phyloP scores from a whole-genome alignment of 2,888 invertebrate species.

The Colletes collaris region DNA sequence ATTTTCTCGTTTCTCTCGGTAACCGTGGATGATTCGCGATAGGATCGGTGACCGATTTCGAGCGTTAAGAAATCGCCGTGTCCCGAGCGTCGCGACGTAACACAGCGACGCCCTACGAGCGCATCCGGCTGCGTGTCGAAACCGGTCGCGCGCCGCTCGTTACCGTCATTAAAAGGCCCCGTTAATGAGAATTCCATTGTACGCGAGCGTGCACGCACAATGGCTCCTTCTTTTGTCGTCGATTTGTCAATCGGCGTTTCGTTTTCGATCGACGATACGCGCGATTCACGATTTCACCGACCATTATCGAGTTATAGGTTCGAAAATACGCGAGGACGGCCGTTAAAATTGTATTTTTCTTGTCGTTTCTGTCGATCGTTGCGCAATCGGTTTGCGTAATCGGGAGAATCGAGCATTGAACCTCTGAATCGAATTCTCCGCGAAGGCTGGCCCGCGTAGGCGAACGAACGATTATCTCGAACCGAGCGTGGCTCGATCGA shows the following conservation, averaged over 20 bases:
- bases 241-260: slow-evolving; percentile 44
- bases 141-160: slow-evolving; percentile 57
- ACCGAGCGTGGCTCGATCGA: slow-evolving; percentile 31
- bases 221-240: slow-evolving; percentile 25
- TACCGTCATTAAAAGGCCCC: slow-evolving; percentile 61
- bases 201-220: slow-evolving; percentile 25
- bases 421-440: slow-evolving; percentile 25
- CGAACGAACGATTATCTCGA: slow-evolving; percentile 38
- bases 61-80: slow-evolving; percentile 42
- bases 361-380: not conserved
- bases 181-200: slow-evolving; percentile 66
- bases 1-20: slow-evolving; percentile 16
- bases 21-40: slow-evolving; percentile 30
- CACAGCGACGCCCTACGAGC: slow-evolving; percentile 39
- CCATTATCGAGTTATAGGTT: not conserved
- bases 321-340: not conserved
- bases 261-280: slow-evolving; percentile 6
- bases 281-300: no score
- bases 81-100: slow-evolving; percentile 40
- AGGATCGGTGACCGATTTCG: slow-evolving; percentile 47
- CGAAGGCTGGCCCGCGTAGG: slow-evolving; percentile 29
- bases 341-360: not conserved
- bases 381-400: slow-evolving; percentile 16
- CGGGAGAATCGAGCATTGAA: slow-evolving; percentile 22
- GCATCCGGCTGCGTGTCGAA: slow-evolving; percentile 67